These are phyloP conservation scores for Leptinotarsa texana DNA, from an alignment of 1,140 invertebrate species.

Conservation along the genomic window DNA sequence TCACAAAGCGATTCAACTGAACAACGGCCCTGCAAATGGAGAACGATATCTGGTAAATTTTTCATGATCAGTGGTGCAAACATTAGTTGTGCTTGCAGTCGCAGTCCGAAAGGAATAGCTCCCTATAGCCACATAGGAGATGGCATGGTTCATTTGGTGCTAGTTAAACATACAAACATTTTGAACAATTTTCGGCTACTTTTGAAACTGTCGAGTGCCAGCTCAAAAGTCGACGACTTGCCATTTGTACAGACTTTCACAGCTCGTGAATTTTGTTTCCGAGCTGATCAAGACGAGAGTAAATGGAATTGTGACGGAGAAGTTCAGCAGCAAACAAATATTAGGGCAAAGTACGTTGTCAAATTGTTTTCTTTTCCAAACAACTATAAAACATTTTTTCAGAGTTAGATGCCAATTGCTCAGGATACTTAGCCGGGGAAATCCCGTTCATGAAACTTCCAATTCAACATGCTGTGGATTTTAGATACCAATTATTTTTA, in stretches of 20 bases:
- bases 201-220: slow-evolving; percentile 63
- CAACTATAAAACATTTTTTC: slow-evolving; percentile 37
- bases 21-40: slow-evolving; percentile 55
- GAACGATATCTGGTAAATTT: slow-evolving; percentile 73
- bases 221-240: slow-evolving; percentile 65
- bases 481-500: slow-evolving; percentile 25
- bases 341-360: slow-evolving; percentile 68
- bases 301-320: slow-evolving; percentile 90
- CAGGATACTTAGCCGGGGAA: slow-evolving; percentile 51
- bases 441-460: slow-evolving; percentile 31
- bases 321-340: slow-evolving; percentile 68
- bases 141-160: slow-evolving; percentile 77
- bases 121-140: slow-evolving; percentile 82
- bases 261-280: slow-evolving; percentile 75
- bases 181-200: slow-evolving; percentile 74
- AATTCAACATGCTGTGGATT: slow-evolving; percentile 41
- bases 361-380: not conserved
- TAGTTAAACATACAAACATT: slow-evolving; percentile 75
- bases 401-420: slow-evolving; percentile 57
- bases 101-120: slow-evolving; percentile 76
- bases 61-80: slow-evolving; percentile 79
- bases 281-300: slow-evolving; percentile 61
- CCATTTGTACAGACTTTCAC: slow-evolving; percentile 79
- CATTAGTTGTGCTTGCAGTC: slow-evolving; percentile 76
- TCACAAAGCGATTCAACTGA: slow-evolving; percentile 31